Evolutionary conservation across 2,888 invertebrate genomes (phyloP), one percentile per base, ranked within the genome.

Genomic region (Idaea straminata): DNA sequence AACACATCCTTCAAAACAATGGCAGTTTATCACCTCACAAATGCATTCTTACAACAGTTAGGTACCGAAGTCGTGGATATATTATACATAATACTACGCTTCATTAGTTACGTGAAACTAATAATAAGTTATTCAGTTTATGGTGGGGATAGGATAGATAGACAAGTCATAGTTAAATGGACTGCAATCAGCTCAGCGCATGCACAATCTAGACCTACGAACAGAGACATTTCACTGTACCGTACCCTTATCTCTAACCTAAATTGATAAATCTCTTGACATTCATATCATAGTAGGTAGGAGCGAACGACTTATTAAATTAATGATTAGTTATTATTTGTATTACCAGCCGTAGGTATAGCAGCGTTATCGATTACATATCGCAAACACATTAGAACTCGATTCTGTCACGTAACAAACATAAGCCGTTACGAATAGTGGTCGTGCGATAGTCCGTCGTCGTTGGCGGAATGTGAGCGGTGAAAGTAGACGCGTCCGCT

Each of bases 401-500:
- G 76, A 74, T 79, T 79, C 76, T 76, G 79, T 80, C 81, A 83
- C 82, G 83, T 82, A 81, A 84, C 74, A 75, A 81, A 77, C 74
- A 77, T 80, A 70, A 77, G 76, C 78, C 72, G 79, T 76, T 78
- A 77, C 79, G 77, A 78, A 77, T 78, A 82, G 83, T 82, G 82
- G 86, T 85, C 83, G 74, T 80, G 80, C 77, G 84, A 82, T 83
- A 85, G 74, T 79, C 79, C 80, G 81, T 77, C 80, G 81, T 77
- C 72, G 74, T 74, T 75, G 77, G 75, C 82, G 89, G 91, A 89
- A 91, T 91, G 91, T 86, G 87, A 87, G 68, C 79, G 86, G 92
- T 89, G 92, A 92, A 92, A 92, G 92, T 91, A 81, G 87, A 83
- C 87, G 86, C 87, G 88, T 84, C 86, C 85, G 88, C 79, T 47